A percentile compares a stretch with the other conserved stretches of the same genome.
Evolutionary conservation across 2,797 vertebrate genomes (phyloP).

Genomic region (Pagetopsis macropterus): DNA sequence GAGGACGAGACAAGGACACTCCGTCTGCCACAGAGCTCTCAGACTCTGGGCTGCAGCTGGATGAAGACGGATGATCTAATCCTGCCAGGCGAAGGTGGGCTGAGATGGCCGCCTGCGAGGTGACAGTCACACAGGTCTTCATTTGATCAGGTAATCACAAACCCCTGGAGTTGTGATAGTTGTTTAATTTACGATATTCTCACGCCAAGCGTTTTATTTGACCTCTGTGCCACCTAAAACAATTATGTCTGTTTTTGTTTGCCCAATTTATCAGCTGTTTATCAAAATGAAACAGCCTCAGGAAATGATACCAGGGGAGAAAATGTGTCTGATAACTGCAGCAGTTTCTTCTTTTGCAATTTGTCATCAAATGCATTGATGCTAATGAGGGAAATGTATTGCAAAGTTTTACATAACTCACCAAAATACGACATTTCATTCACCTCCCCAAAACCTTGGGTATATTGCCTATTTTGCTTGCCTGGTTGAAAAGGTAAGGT

Average conservation of each 20-base stretch:
- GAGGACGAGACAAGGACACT: conserved; percentile 69
- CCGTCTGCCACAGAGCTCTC: conserved; percentile 63
- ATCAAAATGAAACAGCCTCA: neutral
- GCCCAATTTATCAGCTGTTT: neutral
- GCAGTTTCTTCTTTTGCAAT: neutral
- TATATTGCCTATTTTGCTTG: neutral
- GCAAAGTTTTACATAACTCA: neutral
- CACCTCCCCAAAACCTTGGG: neutral
- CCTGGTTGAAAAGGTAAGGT: neutral
- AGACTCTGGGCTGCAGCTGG: conserved; percentile 32
- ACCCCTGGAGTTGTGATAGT: conserved; percentile 3
- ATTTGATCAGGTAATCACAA: conserved; percentile 37
- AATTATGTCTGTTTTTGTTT: neutral
- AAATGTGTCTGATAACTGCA: neutral
- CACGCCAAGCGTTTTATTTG: neutral
- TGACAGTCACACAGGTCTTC: conserved; percentile 1
- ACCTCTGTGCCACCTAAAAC: neutral
- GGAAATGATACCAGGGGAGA: neutral
- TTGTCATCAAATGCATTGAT: neutral
- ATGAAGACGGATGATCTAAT: conserved; percentile 58
- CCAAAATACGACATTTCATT: neutral
- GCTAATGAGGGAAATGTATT: neutral
- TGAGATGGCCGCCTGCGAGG: neutral
- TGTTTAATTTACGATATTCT: neutral
- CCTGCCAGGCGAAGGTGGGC: conserved; percentile 22